Evolutionary conservation across 2,888 invertebrate species (phyloP), one percentile per base, ranked within the genome.

Genomic region (Drosophila recens): DNA sequence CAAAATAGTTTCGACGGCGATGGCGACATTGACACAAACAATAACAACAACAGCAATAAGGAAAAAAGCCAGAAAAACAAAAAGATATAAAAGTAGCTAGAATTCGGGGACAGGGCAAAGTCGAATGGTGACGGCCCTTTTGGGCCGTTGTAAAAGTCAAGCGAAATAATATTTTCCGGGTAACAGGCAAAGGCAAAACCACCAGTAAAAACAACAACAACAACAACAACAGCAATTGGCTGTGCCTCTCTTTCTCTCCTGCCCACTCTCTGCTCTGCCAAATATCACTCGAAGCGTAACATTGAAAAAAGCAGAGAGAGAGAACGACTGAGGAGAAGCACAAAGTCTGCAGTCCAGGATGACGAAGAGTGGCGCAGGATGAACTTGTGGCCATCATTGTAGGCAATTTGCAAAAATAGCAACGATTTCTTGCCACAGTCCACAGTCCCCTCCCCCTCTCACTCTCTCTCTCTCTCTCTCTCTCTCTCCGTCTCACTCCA

Each of bases 121-220:
- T 23, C 38, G 34, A 52, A 51, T 54, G 62, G 62, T 49, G 68
- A 54, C 57, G 65, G 40, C 48, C 57, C 64, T 73, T 74, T 76
- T 75, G 79, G 75, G 69, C 88, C 64, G 79, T 85, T 89, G 89
- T 87, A 88, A 87, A 87, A 89, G 90, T 90, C 87, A 88, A 88
- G 88, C 90, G 86, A 90, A 87, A 87, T 87, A 87, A 89, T 87
- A 87, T 90, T 87, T 87, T 87, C 90, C 90, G 87, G 89, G 85
- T 75, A 82, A 69, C 85, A 69, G 82, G 82, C 87, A 69, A 73
- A 75, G 64, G 72, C 70, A 58, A 66, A 77, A 63, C 54, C 77
- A 66, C 36, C 58, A 54, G 17, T 30, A 54, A 36, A 38, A 64
- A 43, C 42, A 71, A 42, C 57, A 58, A 13, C 33, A 56, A 13